These are phyloP conservation scores for Cichladusa arquata DNA, from an alignment of 2,113 vertebrate species.

Conservation along the genomic window DNA sequence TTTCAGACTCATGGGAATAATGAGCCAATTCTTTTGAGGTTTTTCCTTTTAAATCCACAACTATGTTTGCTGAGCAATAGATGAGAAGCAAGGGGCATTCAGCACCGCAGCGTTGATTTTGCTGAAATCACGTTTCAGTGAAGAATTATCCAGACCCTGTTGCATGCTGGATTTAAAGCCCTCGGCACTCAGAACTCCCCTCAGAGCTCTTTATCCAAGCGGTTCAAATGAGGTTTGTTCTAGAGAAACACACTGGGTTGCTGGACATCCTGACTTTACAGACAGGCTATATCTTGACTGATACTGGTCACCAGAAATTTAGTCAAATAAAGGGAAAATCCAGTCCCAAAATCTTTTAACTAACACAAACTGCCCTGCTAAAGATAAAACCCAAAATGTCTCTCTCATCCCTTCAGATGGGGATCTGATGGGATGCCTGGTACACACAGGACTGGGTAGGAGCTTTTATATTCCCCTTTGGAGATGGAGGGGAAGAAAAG, in stretches of 20 bases:
- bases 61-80: not conserved
- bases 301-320: not conserved
- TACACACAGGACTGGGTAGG: not conserved
- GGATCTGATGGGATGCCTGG: not conserved
- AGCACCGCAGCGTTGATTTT: not conserved
- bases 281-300: not conserved
- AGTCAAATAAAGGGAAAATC: not conserved
- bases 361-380: not conserved
- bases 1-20: not conserved
- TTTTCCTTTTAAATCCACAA: not conserved
- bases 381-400: not conserved
- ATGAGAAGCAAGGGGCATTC: not conserved
- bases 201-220: not conserved
- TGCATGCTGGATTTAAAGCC: not conserved
- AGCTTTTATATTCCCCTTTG: not conserved
- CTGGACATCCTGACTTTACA: not conserved
- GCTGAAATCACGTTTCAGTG: not conserved
- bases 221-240: not conserved
- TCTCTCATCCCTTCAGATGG: not conserved
- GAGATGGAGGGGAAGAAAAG: not conserved
- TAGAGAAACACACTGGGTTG: not conserved
- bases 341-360: not conserved
- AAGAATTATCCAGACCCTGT: not conserved
- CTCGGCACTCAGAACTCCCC: not conserved
- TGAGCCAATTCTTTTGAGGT: not conserved